Evolutionary conservation across 2,113 vertebrate species (phyloP), one percentile per base, ranked within the genome.

Genomic region (Neolamprologus caudopunctatus): DNA sequence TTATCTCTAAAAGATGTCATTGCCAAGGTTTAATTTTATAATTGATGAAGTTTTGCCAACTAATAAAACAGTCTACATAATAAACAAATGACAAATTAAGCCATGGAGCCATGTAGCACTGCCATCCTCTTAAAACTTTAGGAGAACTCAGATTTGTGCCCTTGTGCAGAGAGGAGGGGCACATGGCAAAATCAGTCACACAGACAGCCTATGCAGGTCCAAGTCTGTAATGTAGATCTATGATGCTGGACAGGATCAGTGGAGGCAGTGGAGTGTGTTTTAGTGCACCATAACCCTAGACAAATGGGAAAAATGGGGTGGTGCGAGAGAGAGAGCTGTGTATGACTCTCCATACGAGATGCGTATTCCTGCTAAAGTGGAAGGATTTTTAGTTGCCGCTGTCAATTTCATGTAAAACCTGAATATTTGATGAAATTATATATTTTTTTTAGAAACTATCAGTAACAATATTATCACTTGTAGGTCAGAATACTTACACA

Each of bases 151-250:
- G 63, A 89, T 84, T 83, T 84, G 40, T 93, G 94, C 75, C 93
- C 91, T 93, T 94, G 94, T 87, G 54, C 79, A 37, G 61, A 85
- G 71, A 42, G 31, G 50, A 73, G 47, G 40, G 33, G 68, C 50
- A 47, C 35, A 28, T 4, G 8, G 71, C 83, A 78, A 85, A 94
- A 93, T 94, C 90, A 88, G 87, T 94, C 91, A 91, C 51, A 87
- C 53, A 89, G 94, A 93, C 91, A 88, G 84, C 80, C 92, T 81
- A 19, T 82, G 84, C 61, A 81, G 90, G 86, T 85, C 58, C 80
- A 51, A 53, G 90, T 92, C 81, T 88, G 88, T 94, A 92, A 93
- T 91, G 86, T 91, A 87, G 93, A 94, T 94, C 90, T 93, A 93
- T 90, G 89, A 79, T 71, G 91, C 81, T 63, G 84, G 92, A 94